These are phyloP conservation scores for Zaprionus vittiger DNA, from an alignment of 1,140 invertebrate genomes.

Conservation along the genomic window DNA sequence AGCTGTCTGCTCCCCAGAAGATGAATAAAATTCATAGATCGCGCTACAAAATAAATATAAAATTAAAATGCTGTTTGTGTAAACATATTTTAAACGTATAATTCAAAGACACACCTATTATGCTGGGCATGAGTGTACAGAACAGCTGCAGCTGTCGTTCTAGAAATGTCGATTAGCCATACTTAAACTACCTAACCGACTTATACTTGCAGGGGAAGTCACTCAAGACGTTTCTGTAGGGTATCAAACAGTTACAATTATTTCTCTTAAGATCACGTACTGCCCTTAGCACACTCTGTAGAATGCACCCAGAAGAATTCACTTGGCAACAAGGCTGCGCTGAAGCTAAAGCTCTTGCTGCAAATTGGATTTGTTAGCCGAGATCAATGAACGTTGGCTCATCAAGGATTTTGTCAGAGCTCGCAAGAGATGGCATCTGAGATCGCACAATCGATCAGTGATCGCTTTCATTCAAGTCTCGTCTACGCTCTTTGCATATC, in stretches of 20 bases:
- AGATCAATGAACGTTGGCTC: conserved; percentile 73
- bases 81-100: no score
- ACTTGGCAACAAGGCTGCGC: conserved; percentile 54
- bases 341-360: background rate
- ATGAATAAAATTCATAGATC: no score
- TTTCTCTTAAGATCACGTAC: background rate
- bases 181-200: no score
- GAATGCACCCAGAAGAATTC: background rate
- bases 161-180: no score
- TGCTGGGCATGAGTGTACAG: no score
- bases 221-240: no score
- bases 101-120: no score
- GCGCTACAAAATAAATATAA: no score
- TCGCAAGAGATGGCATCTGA: conserved; percentile 3
- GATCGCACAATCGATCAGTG: conserved; percentile 6
- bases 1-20: no score
- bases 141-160: no score
- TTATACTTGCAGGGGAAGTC: no score
- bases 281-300: background rate
- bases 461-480: conserved; percentile 70
- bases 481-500: conserved; percentile 73
- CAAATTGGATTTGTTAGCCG: conserved; percentile 8
- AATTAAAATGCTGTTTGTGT: no score
- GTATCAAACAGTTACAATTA: background rate
- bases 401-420: conserved; percentile 74